Evolutionary conservation across 2,888 invertebrate genomes (phyloP), one percentile per base, ranked within the genome.

Genomic region (Saturnia japonica): DNA sequence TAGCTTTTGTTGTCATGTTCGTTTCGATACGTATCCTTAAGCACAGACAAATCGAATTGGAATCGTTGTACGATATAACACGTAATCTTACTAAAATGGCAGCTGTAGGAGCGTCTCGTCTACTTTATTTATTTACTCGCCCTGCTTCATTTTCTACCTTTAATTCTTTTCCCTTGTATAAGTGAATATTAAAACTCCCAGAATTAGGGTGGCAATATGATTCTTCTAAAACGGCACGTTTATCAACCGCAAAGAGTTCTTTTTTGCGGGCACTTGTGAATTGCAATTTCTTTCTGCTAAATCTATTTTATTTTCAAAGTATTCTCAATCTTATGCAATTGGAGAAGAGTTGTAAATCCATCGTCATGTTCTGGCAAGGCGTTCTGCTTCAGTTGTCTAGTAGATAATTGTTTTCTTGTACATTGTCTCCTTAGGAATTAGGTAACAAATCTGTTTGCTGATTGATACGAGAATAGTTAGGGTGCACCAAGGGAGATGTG

Each of bases 131-230:
- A 94, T 93, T 93, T 86, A 93, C 86, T 83, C 82, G 77, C 87
- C 88, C 86, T 90, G 89, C 88, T 90, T 92, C 91, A 93, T 93
- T 91, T 91, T 89, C 91, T 90, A 87, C 84, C 83, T 83, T 91
- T 91, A 93, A 93, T 94, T 93, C 92, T 91, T 91, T 93, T 89
- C 89, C 89, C 88, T 85, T 85, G 88, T 88, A 86, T 88, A 92
- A 91, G 88, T 89, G 89, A 92, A 92, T 91, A 91, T 90, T 91
- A 91, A 90, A 91, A 88, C 88, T 85, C 85, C 81, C 83, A 74
- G 86, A 86, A 88, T 89, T 84, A 87, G 87, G 85, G 85, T 83
- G 80, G 74, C 71, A 67, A 72, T 74, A 70, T 70, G 73, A 73
- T 73, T 76, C 74, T 47, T 70, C 74, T 60, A 82, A 83, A 81